Evolutionary conservation across 2,113 vertebrate genomes (phyloP).

Genomic region (Oreotrochilus melanogaster): DNA sequence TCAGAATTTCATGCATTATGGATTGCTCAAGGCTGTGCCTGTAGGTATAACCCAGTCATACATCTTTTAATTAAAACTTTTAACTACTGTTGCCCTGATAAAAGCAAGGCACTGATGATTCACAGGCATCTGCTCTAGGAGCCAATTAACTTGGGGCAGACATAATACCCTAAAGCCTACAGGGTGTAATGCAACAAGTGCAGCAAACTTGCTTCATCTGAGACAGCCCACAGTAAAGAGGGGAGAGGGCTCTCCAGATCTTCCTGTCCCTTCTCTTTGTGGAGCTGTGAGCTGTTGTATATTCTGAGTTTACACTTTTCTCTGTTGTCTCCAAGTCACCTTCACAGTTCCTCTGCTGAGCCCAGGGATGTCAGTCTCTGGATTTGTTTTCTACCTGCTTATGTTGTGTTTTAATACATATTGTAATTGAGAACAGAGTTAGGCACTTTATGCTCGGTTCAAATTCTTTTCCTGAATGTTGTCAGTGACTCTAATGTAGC

Average conservation of each 20-base stretch:
- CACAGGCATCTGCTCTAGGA: neutral
- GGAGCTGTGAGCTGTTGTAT: neutral
- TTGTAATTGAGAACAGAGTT: neutral
- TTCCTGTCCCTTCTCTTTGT: neutral
- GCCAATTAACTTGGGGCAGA: neutral
- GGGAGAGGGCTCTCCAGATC: neutral
- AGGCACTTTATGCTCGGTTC: neutral
- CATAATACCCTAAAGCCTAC: neutral
- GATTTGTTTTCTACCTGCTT: neutral
- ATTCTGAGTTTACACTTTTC: neutral
- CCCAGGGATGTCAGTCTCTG: neutral
- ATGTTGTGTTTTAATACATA: neutral
- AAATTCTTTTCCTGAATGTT: neutral
- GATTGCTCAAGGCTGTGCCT: neutral
- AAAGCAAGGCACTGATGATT: neutral
- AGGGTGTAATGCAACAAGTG: neutral
- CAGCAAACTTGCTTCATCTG: neutral
- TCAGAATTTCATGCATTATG: neutral
- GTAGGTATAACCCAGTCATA: neutral
- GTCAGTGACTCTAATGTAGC: neutral
- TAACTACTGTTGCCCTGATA: neutral
- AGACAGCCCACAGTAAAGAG: neutral
- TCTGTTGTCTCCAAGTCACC: neutral
- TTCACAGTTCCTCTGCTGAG: neutral
- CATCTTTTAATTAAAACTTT: constrained; percentile 37